These are phyloP conservation scores for Cantharis rustica DNA, from an alignment of 2,888 invertebrate species.

Conservation along the genomic window DNA sequence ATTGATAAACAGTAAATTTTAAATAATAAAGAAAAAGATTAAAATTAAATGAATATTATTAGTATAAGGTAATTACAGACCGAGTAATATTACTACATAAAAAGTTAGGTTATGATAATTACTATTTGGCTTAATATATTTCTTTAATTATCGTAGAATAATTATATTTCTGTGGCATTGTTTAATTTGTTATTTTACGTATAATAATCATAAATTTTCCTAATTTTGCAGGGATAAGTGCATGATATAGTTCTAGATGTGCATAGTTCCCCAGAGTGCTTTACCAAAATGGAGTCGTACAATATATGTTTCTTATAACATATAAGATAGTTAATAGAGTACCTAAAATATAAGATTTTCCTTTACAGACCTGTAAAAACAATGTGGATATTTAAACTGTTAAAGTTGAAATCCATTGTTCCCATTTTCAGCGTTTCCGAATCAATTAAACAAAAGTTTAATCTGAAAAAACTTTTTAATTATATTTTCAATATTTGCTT, in stretches of 20 bases:
- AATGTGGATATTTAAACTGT: neutral
- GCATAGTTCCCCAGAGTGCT: slow-evolving; percentile 15
- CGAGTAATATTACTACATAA: neutral
- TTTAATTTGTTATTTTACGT: neutral
- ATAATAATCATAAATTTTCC: slow-evolving; percentile 16
- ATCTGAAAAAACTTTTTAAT: neutral
- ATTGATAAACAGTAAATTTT: too few relatives aligned
- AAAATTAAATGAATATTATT: too few relatives aligned
- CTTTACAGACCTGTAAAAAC: neutral
- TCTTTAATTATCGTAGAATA: neutral
- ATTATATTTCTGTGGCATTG: neutral
- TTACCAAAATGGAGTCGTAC: slow-evolving; percentile 15
- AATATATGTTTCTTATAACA: slow-evolving; percentile 17
- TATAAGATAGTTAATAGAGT: slow-evolving; percentile 12
- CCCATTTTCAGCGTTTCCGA: neutral
- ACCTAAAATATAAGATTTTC: neutral
- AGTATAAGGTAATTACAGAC: too few relatives aligned
- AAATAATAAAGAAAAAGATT: too few relatives aligned
- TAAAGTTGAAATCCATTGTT: neutral
- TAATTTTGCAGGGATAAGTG: slow-evolving; percentile 18
- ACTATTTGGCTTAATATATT: neutral
- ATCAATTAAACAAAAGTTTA: neutral
- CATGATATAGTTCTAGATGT: slow-evolving; percentile 10
- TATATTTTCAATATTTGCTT: neutral
- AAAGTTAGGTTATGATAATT: neutral